Evolutionary conservation across 2,113 vertebrate species (phyloP).

Genomic region (Heloderma charlesbogerti): DNA sequence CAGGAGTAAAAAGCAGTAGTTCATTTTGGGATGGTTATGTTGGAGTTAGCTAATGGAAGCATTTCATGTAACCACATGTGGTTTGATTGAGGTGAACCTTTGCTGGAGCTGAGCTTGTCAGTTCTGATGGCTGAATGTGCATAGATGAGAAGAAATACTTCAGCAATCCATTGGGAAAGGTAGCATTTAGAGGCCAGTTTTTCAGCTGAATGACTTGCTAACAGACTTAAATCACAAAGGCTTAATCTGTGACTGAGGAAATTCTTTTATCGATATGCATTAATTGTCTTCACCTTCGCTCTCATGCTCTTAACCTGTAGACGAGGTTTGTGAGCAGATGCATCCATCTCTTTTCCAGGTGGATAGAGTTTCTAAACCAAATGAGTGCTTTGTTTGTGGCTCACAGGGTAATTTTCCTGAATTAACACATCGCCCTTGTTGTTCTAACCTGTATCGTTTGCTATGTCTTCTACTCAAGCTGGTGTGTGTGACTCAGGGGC

Average conservation of each 20-base stretch:
- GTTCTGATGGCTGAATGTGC: not conserved
- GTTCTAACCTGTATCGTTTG: not conserved
- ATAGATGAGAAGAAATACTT: not conserved
- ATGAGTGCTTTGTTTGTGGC: too few relatives aligned
- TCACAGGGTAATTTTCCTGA: too few relatives aligned
- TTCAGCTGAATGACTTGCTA: not conserved
- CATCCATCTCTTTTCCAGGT: not conserved
- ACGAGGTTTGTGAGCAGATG: not conserved
- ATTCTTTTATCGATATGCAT: not conserved
- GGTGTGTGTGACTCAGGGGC: too few relatives aligned
- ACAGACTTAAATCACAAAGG: not conserved
- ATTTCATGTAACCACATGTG: too few relatives aligned
- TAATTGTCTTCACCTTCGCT: not conserved
- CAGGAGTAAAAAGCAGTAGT: not conserved
- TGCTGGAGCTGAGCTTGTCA: not conserved
- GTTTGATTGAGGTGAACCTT: not conserved
- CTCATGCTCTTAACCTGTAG: not conserved
- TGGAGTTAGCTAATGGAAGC: not conserved
- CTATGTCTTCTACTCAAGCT: not conserved
- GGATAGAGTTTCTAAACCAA: not conserved
- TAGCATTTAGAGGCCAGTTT: not conserved
- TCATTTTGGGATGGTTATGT: not conserved
- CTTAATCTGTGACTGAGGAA: not conserved
- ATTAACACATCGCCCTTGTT: not conserved
- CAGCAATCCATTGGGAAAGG: not conserved